Evolutionary conservation across 1,140 invertebrate species (phyloP).

Genomic region (Nixonia krombeini): DNA sequence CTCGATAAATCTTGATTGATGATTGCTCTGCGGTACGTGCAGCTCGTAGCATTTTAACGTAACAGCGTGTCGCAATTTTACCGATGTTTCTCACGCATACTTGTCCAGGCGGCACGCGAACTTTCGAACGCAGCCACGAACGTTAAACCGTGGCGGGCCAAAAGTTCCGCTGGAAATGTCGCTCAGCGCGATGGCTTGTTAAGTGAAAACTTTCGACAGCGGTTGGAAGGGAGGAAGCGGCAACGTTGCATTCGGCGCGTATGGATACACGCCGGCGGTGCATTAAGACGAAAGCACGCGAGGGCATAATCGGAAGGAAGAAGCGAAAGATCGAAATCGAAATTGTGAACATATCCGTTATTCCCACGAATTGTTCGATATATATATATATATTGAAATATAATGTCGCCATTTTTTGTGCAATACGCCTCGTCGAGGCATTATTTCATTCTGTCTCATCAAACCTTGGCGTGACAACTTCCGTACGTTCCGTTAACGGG

Average conservation of each 20-base stretch:
- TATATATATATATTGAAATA: no score
- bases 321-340: no score
- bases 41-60: no score
- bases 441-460: background rate
- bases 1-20: no score
- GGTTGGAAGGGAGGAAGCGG: background rate
- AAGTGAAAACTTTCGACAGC: background rate
- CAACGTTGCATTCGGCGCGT: no score
- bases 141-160: background rate
- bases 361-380: no score
- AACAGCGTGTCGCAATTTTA: no score
- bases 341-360: no score
- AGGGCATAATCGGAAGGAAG: background rate
- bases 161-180: background rate
- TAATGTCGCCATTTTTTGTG: constrained; percentile 16
- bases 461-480: background rate
- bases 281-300: constrained; percentile 7
- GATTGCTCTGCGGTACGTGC: no score
- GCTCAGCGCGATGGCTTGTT: background rate
- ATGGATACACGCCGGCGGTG: background rate
- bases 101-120: background rate
- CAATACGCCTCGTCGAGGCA: constrained; percentile 11
- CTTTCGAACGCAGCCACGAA: background rate
- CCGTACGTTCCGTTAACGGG: no score
- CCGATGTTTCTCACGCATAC: background rate